These are phyloP conservation scores for Ochotona princeps DNA, from an alignment of 2,113 vertebrate species.

Conservation along the genomic window DNA sequence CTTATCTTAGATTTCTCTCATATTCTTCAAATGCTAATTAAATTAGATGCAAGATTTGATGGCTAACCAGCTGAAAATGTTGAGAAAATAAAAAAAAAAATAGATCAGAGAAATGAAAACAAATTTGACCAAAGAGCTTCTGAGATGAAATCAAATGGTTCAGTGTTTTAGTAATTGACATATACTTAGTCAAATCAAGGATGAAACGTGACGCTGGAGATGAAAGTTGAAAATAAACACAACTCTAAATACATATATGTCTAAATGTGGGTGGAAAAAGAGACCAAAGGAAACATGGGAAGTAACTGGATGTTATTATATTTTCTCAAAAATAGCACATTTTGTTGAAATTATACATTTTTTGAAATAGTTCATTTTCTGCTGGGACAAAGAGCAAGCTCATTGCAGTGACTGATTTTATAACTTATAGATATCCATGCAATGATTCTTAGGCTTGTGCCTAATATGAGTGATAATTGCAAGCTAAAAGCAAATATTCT, in stretches of 20 bases:
- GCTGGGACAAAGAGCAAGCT: not conserved
- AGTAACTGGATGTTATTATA: not conserved
- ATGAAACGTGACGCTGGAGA: not conserved
- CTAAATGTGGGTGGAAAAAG: not conserved
- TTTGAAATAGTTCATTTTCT: not conserved
- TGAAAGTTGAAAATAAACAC: not conserved
- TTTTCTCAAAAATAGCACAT: too few species aligned
- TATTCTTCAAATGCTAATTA: not conserved
- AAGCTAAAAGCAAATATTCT: not conserved
- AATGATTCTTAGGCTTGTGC: not conserved
- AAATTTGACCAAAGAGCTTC: not conserved
- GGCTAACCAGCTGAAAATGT: not conserved
- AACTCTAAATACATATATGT: not conserved
- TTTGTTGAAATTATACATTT: too few species aligned
- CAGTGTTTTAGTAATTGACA: not conserved
- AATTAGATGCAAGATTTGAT: not conserved
- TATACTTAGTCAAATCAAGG: not conserved
- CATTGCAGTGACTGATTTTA: not conserved
- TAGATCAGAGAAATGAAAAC: not conserved
- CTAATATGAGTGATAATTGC: not conserved
- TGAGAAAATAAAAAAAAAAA: slow-evolving; percentile 1
- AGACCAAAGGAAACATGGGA: not conserved
- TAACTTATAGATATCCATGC: not conserved
- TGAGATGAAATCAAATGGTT: not conserved
- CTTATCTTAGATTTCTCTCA: not conserved